Evolutionary conservation across 2,113 vertebrate species (phyloP), one percentile per base, ranked within the genome.

Genomic region (Crotalus tigris): DNA sequence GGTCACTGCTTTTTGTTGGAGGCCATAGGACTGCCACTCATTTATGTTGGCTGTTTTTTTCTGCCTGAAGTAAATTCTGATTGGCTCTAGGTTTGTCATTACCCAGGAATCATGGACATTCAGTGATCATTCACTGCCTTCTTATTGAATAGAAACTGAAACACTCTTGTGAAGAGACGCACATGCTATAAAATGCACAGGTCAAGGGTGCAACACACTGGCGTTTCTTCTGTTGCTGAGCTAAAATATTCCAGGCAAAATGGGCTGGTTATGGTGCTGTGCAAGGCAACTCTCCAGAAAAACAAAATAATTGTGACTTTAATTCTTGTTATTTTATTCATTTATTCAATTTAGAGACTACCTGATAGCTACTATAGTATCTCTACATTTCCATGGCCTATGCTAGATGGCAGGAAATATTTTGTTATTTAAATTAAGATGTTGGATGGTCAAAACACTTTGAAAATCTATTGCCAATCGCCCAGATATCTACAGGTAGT

Each of bases 1-100:
- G 54, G 46, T 92, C 1, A 7, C 44, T 90, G 46, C 11, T 92
- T 93, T 90, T 93, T 64, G 49, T 92, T 69, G 29, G 90, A 92
- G 81, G 53, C 29, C 55, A 39, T 2, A 57, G 33, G n/a, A 92
- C 91, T 24, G 39, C 86, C 46, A n/a, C 91, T 89, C 93, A 11
- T 75, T 86, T 90, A 23, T 3, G 39, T 69, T 88, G 85, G 24
- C 39, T 85, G 85, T 10, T 93, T 94, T 91, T 91, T 90, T 81
- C 88, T 57, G 19, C 59, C 39, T 55, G 86, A 87, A 51, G 29
- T 46, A 89, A 17, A 5, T 4, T 2, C 90, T 87, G 81, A 61
- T 49, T 91, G 88, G 2, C 64, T 61, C 23, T 2, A 1, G 15
- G n/a, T 6, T 93, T 46, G 24, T 90, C 46, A 64, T 88, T 89